Conservation (phyloP, 2,888 invertebrate genomes). For the Chloroclystis v-ata region DNA sequence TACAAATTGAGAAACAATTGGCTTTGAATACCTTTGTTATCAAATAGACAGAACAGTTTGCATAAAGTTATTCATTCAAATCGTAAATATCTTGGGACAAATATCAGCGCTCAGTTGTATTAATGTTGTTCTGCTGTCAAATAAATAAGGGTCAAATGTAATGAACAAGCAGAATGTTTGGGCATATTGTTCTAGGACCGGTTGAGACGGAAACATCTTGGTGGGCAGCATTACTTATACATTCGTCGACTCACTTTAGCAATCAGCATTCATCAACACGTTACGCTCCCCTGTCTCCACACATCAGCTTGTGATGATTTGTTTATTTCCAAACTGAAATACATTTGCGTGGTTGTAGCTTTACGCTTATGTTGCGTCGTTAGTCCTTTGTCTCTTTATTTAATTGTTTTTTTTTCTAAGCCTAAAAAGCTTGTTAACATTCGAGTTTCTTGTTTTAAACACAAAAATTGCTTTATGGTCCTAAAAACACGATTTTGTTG, state of each 20-base stretch:
- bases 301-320: slow-evolving; percentile 59
- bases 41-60: slow-evolving; percentile 12
- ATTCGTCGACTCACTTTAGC: slow-evolving; percentile 73
- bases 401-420: slow-evolving; percentile 22
- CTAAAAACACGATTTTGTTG: not conserved
- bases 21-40: slow-evolving; percentile 8
- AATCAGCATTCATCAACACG: slow-evolving; percentile 76
- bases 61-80: slow-evolving; percentile 14
- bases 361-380: slow-evolving; percentile 33
- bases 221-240: slow-evolving; percentile 73
- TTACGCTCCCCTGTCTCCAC: slow-evolving; percentile 63
- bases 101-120: slow-evolving; percentile 15
- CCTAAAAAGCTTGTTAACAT: not conserved
- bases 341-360: slow-evolving; percentile 46
- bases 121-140: slow-evolving; percentile 19
- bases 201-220: slow-evolving; percentile 67
- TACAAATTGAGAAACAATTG: slow-evolving; percentile 2
- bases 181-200: slow-evolving; percentile 73
- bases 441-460: not conserved
- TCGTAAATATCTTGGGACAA: slow-evolving; percentile 17
- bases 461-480: not conserved
- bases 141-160: slow-evolving; percentile 35
- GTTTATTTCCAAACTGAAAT: slow-evolving; percentile 64
- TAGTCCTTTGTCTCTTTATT: slow-evolving; percentile 48
- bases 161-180: slow-evolving; percentile 64